Conservation (phyloP, 1,140 invertebrate genomes). For the Zaprionus capensis region DNA sequence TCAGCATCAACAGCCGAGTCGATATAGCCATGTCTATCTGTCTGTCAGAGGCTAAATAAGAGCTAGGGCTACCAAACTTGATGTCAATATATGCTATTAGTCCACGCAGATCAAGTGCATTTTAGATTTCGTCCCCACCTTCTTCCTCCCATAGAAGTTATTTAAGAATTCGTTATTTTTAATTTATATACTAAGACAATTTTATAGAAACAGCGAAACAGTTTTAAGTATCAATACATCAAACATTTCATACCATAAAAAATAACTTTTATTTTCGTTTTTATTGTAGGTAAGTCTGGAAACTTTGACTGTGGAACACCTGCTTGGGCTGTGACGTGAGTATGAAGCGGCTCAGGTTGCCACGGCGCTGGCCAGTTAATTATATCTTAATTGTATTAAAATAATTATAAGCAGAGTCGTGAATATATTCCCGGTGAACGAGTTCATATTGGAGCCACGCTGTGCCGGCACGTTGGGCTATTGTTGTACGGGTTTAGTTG, state of each 20-base stretch:
- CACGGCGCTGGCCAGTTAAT: conserved; percentile 47
- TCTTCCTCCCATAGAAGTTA: too few species aligned
- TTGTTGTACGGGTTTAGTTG: not conserved
- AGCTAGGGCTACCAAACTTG: too few species aligned
- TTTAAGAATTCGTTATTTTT: too few species aligned
- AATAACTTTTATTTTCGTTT: conserved; percentile 45
- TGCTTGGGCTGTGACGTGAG: conserved; percentile 29
- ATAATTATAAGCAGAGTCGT: conserved; percentile 55
- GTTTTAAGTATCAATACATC: not conserved
- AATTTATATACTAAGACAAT: not conserved
- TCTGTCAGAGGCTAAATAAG: too few species aligned
- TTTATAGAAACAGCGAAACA: not conserved
- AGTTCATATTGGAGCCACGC: conserved; percentile 18
- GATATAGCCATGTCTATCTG: too few species aligned
- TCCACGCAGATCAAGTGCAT: too few species aligned
- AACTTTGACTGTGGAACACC: not conserved
- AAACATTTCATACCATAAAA: not conserved
- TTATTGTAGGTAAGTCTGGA: conserved; percentile 67
- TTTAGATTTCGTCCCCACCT: too few species aligned
- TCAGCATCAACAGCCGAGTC: too few species aligned
- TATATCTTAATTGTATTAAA: conserved; percentile 75
- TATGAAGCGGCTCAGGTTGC: conserved; percentile 52
- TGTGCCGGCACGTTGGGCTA: not conserved
- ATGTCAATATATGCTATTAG: too few species aligned
- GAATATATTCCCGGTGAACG: conserved; percentile 8